Conservation (phyloP, 64 coral and sea anemone species). For the Platygyra sinensis region DNA sequence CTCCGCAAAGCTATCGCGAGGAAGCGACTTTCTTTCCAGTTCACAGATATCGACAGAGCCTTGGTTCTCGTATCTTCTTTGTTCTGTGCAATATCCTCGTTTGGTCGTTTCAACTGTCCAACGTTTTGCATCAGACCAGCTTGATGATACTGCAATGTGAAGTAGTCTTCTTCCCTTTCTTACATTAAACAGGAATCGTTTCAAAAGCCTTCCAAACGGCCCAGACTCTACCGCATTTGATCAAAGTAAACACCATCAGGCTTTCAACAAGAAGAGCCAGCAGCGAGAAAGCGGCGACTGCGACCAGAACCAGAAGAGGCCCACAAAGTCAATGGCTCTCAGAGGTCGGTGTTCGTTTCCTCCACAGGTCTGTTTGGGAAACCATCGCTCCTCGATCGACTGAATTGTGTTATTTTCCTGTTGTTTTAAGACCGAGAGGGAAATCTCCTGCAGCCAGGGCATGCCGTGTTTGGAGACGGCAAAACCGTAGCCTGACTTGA, state of each 20-base stretch:
- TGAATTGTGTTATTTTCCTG: conserved; percentile 24
- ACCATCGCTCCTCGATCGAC: not conserved
- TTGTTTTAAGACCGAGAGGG: conserved; percentile 12
- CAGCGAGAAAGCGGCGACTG: not conserved
- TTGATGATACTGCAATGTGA: not conserved
- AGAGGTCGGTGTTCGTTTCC: not conserved
- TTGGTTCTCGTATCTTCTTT: not conserved
- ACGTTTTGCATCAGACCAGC: not conserved
- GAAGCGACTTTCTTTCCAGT: conserved; percentile 2
- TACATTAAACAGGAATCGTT: conserved; percentile 19
- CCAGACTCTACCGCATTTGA: conserved; percentile 2
- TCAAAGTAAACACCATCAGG: not conserved
- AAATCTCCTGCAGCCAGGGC: conserved; percentile 26
- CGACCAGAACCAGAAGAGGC: conserved; percentile 5
- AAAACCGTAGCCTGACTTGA: conserved; percentile 18
- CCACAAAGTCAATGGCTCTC: not conserved
- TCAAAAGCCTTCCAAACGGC: not conserved
- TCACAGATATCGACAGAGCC: not conserved
- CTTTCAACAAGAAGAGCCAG: conserved; percentile 15
- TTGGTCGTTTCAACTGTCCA: not conserved
- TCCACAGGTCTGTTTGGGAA: not conserved
- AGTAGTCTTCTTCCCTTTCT: not conserved
- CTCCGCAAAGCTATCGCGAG: not conserved
- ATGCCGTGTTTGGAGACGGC: conserved; percentile 13
- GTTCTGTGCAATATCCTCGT: not conserved